phyloP scores from a whole-genome alignment of 64 coral and sea anemone species.

The Stichodactyla helianthus region DNA sequence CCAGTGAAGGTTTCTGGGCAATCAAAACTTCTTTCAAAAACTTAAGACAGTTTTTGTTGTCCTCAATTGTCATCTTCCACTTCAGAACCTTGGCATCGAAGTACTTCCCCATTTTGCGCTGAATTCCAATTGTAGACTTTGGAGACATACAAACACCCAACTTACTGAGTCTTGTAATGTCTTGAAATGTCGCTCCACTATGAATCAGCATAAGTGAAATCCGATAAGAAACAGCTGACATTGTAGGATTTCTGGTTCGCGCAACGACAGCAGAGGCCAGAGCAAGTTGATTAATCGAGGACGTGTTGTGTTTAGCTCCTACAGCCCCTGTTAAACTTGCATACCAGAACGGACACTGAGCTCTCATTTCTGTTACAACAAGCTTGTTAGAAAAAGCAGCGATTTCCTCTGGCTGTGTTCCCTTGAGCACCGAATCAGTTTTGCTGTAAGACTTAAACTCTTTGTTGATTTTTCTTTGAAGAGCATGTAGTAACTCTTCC shows the following conservation, averaged over 20 bases:
- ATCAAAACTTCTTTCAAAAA: slow-evolving; percentile 11
- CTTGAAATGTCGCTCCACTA: slow-evolving; percentile 18
- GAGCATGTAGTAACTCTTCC: background rate
- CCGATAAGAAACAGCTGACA: slow-evolving; percentile 18
- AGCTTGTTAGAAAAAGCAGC: slow-evolving; percentile 32
- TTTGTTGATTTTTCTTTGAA: background rate
- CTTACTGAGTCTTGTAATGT: slow-evolving; percentile 7
- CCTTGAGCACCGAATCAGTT: slow-evolving; percentile 16
- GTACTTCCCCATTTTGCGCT: slow-evolving; percentile 13
- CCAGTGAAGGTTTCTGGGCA: background rate
- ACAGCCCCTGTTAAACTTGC: background rate
- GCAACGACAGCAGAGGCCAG: background rate
- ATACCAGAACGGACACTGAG: slow-evolving; percentile 13
- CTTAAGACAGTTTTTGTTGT: background rate
- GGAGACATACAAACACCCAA: slow-evolving; percentile 42
- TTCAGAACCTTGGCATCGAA: slow-evolving; percentile 14
- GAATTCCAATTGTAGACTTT: background rate
- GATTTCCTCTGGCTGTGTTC: slow-evolving; percentile 24
- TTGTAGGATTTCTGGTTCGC: background rate
- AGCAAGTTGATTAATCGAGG: background rate
- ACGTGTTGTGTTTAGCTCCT: background rate
- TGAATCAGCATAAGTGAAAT: slow-evolving; percentile 27
- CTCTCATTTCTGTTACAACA: background rate
- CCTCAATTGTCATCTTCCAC: slow-evolving; percentile 27
- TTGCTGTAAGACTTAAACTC: slow-evolving; percentile 23